Evolutionary conservation across 2,797 vertebrate species (phyloP), one percentile per base, ranked within the genome.

Genomic region (Acanthurus lineatus): DNA sequence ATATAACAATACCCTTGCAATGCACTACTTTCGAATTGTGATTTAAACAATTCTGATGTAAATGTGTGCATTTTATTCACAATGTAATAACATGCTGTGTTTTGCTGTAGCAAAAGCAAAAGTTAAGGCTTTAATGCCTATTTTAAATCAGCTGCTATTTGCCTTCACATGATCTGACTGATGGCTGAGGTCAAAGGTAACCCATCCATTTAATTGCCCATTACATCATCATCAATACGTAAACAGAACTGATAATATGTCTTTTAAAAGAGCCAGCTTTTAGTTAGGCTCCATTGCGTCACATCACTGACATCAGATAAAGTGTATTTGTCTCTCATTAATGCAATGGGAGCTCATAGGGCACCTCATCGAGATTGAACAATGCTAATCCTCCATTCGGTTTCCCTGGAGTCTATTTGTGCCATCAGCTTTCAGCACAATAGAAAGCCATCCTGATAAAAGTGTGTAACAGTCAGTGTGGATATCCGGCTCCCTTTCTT

Each of bases 401-500:
- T 84, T 65, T 86, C 84, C 80, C 57, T 82, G 74, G 66, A 70
- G 32, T 52, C 47, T 74, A 25, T 86, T 76, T 89, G 82, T 82
- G 74, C 56, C 77, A 79, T 89, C 79, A 66, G 79, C 69, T 75
- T 52, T 25, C 74, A 86, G 76, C 84, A 89, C 88, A 92, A 92
- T 86, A 84, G 71, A 76, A 83, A 82, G 68, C 42, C 81, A 6
- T 76, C 82, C 72, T 89, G 88, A 91, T 91, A 86, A 87, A 88
- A 87, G 85, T 88, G 81, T 75, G 79, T 76, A 86, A 81, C 76
- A 86, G 88, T 59, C 68, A 63, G 70, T 76, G 86, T 85, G 87
- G 90, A 91, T 91, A 92, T 91, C 92, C 86, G 82, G 77, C 84
- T 71, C 67, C 80, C 77, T 79, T 83, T 84, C 86, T 81, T 69